A percentile compares a stretch with the other conserved stretches of the same genome.
phyloP scores from a whole-genome alignment of 2,113 vertebrate species.

The Saguinus midas region DNA sequence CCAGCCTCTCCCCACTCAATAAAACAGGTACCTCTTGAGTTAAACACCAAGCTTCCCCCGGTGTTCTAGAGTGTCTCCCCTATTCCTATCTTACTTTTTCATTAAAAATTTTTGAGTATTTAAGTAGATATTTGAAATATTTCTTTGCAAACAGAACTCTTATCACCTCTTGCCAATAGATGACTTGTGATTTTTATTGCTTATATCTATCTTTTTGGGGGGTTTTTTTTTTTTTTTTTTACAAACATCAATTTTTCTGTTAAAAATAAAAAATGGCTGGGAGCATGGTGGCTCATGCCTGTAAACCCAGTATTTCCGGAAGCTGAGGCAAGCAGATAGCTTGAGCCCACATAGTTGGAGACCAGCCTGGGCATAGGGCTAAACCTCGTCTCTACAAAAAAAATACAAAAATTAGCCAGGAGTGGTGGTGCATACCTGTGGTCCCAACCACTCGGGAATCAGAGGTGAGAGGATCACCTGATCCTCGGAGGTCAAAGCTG shows the following conservation, averaged over 20 bases:
- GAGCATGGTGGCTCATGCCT: no score
- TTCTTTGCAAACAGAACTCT: slow-evolving; percentile 20
- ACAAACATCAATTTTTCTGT: background rate
- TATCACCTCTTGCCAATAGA: background rate
- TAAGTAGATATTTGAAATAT: background rate
- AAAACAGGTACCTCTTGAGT: background rate
- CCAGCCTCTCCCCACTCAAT: background rate
- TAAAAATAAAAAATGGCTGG: background rate
- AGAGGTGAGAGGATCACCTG: no score
- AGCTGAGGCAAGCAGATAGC: no score
- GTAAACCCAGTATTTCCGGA: no score
- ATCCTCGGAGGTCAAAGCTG: no score
- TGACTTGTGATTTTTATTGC: background rate
- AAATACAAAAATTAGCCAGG: no score
- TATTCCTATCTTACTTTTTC: background rate
- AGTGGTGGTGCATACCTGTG: no score
- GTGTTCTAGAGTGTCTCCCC: background rate
- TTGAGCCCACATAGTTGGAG: no score
- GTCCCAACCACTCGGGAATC: no score
- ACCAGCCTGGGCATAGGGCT: no score
- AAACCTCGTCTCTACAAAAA: no score
- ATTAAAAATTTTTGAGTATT: background rate
- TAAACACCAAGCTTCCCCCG: background rate
- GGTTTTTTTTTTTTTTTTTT: background rate
- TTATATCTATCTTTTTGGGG: background rate